Percentiles rank a stretch among this genome's conserved stretches.
Conservation (phyloP, 1,140 invertebrate genomes). For the Zelostemma sp. region DNA sequence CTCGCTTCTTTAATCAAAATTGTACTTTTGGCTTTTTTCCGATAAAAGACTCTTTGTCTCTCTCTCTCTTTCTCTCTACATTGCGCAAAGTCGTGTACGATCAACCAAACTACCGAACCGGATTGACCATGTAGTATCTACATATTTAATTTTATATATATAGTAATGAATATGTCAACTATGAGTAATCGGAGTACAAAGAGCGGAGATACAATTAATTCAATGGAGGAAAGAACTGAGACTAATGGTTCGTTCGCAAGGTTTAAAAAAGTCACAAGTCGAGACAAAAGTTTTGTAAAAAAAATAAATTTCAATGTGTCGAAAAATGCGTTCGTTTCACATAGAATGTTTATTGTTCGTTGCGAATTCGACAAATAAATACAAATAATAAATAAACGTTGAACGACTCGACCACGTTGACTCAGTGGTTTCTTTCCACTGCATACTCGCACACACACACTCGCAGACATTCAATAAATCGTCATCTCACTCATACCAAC, state of each 20-base stretch:
- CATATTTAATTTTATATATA: conserved; percentile 35
- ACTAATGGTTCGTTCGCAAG: conserved; percentile 24
- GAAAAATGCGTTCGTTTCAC: not conserved
- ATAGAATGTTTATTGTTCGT: not conserved
- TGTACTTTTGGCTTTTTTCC: conserved; percentile 56
- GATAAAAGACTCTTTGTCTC: conserved; percentile 35
- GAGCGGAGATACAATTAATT: conserved; percentile 44
- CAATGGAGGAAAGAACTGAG: conserved; percentile 45
- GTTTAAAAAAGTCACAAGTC: conserved; percentile 4
- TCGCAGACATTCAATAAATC: conserved; percentile 28
- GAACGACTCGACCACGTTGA: conserved; percentile 24
- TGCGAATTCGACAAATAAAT: not conserved
- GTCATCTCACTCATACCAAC: conserved; percentile 39
- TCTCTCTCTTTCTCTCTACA: no score
- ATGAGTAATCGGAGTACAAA: conserved; percentile 47
- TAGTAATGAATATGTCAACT: conserved; percentile 47
- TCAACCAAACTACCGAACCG: conserved; percentile 46
- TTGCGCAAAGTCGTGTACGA: conserved; percentile 31
- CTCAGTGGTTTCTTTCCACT: conserved; percentile 37
- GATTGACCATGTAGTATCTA: conserved; percentile 38
- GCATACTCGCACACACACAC: conserved; percentile 38
- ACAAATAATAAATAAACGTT: conserved; percentile 30
- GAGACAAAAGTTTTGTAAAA: not conserved
- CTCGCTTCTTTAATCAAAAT: conserved; percentile 39
- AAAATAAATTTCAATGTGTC: no score